Evolutionary conservation across 2,797 vertebrate species (phyloP).

Genomic region (Pangasius krempfi): DNA sequence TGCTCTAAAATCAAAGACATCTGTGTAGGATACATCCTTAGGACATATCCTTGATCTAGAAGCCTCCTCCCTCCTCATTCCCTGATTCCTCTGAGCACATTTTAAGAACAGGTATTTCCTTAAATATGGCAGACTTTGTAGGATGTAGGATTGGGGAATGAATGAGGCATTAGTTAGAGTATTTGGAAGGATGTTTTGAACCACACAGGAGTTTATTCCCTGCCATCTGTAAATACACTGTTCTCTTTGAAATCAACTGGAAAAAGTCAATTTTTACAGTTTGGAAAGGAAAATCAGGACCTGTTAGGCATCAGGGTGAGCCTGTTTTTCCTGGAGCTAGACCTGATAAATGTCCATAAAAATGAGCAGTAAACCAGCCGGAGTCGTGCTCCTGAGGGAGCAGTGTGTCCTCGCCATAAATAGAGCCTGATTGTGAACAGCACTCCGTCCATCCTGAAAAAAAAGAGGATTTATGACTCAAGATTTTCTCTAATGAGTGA

Average conservation of each 20-base stretch:
- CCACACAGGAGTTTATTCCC: neutral
- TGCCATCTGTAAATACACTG: neutral
- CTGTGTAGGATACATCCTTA: neutral
- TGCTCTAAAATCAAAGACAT: neutral
- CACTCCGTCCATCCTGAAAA: neutral
- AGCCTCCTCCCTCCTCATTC: neutral
- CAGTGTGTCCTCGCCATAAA: constrained; percentile 28
- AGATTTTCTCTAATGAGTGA: constrained; percentile 33
- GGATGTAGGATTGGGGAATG: neutral
- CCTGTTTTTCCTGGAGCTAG: constrained; percentile 23
- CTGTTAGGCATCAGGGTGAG: neutral
- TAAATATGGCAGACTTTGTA: neutral
- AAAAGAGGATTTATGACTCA: constrained; percentile 1
- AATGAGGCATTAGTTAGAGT: neutral
- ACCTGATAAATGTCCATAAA: constrained; percentile 51
- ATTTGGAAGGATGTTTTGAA: neutral
- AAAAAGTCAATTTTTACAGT: neutral
- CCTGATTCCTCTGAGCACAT: neutral
- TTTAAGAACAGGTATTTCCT: too few relatives aligned
- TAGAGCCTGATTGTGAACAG: constrained; percentile 16
- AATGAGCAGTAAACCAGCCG: constrained; percentile 47
- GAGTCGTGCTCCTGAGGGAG: constrained; percentile 23
- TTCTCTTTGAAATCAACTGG: neutral
- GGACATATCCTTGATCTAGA: neutral
- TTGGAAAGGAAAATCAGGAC: neutral